Evolutionary conservation across 2,888 invertebrate genomes (phyloP).

Genomic region (Caenorhabditis doughertyi): DNA sequence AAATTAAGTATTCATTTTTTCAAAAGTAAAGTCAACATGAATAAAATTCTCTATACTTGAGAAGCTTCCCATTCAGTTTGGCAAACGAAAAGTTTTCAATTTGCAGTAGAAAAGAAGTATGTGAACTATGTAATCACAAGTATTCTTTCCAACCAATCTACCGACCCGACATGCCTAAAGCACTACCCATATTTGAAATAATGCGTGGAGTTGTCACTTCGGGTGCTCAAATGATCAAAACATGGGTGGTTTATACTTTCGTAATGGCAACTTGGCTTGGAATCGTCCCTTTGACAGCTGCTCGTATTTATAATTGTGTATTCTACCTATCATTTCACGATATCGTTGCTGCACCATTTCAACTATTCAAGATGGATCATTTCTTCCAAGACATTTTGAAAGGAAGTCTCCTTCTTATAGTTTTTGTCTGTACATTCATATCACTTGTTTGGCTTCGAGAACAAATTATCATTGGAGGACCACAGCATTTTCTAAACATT

Average conservation of each 20-base stretch:
- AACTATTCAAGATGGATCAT: constrained; percentile 77
- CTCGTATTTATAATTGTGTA: constrained; percentile 73
- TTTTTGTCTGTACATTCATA: constrained; percentile 91
- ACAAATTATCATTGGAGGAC: constrained; percentile 85
- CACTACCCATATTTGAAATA: constrained; percentile 94
- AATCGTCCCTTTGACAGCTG: constrained; percentile 84
- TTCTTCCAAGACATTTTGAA: constrained; percentile 85
- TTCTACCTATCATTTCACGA: constrained; percentile 75
- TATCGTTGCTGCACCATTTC: constrained; percentile 66
- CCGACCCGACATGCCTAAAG: constrained; percentile 99
- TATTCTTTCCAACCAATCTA: constrained; percentile 99
- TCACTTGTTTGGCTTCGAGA: constrained; percentile 97
- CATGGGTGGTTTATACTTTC: constrained; percentile 97
- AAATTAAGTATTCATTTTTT: too few relatives aligned
- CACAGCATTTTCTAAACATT: constrained; percentile 71
- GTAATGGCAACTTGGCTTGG: constrained; percentile 98
- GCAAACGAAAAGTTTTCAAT: too few relatives aligned
- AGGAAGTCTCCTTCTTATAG: constrained; percentile 96
- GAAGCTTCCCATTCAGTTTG: too few relatives aligned
- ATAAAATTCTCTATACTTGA: too few relatives aligned
- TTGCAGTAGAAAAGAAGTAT: constrained; percentile 91
- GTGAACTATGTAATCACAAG: constrained; percentile 91
- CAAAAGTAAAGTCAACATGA: too few relatives aligned
- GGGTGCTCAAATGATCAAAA: constrained; percentile 93
- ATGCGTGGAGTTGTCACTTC: constrained; percentile 85